Conservation (phyloP, 2,888 invertebrate species). For the Athalia circularis region DNA sequence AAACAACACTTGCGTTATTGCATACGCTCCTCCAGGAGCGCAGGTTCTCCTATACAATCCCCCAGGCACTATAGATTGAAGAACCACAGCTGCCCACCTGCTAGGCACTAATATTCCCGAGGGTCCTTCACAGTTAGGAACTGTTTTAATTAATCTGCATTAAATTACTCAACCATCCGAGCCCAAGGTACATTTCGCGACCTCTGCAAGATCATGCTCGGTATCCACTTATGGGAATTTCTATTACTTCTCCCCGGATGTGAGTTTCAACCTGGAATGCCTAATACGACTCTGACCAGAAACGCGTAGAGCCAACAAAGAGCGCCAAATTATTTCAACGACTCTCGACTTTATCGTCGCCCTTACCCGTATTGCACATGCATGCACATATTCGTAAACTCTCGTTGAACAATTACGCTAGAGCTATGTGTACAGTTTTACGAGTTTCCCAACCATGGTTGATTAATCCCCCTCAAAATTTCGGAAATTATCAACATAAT, state of each 20-base stretch:
- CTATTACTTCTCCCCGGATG: constrained; percentile 35
- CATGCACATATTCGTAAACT: no score
- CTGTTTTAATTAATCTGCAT: constrained; percentile 66
- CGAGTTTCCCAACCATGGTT: no score
- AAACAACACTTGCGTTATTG: constrained; percentile 41
- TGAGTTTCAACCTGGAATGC: constrained; percentile 18
- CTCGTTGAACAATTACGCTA: no score
- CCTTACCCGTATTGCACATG: no score
- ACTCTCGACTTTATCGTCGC: constrained; percentile 1
- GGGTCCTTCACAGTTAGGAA: constrained; percentile 55
- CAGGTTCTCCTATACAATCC: constrained; percentile 11
- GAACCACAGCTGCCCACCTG: constrained; percentile 23
- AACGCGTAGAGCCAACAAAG: constrained; percentile 9
- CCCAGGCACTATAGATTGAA: not conserved
- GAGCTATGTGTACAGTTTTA: no score
- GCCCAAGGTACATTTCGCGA: constrained; percentile 30
- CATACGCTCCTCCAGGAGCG: constrained; percentile 5
- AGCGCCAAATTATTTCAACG: not conserved
- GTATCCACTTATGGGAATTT: constrained; percentile 41
- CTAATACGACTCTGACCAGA: constrained; percentile 9
- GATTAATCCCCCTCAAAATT: no score
- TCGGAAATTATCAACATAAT: no score
- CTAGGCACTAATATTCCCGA: constrained; percentile 46
- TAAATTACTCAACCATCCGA: constrained; percentile 58
- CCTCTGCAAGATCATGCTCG: constrained; percentile 37